A percentile compares a stretch with the other conserved stretches of the same genome.
Conservation (phyloP, 2,888 invertebrate genomes). For the Tortrix viridana region DNA sequence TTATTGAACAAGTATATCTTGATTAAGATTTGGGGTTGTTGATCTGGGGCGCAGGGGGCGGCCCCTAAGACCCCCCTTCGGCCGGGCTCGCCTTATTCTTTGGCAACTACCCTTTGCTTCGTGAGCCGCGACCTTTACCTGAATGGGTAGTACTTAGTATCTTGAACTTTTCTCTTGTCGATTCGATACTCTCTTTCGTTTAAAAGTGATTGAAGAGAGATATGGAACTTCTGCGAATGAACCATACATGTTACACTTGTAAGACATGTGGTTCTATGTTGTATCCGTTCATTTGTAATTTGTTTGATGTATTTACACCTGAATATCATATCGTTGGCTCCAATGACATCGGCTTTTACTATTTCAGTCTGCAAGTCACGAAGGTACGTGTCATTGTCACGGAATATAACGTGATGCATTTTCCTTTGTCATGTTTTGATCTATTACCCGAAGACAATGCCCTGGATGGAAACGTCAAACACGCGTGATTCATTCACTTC, state of each 20-base stretch:
- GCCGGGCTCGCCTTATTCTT: conserved; percentile 69
- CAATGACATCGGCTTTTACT: too few species aligned
- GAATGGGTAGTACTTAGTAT: conserved; percentile 50
- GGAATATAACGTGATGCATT: conserved; percentile 23
- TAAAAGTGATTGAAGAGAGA: too few species aligned
- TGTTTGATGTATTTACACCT: too few species aligned
- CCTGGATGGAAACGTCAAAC: neutral
- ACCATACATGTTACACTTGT: conserved; percentile 61
- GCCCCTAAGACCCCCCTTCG: conserved; percentile 44
- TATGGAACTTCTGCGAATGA: conserved; percentile 14
- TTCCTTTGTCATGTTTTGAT: conserved; percentile 10
- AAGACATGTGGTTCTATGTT: conserved; percentile 37
- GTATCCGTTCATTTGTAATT: conserved; percentile 11
- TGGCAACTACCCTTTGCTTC: conserved; percentile 65
- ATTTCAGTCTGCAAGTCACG: conserved; percentile 3
- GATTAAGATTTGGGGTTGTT: conserved; percentile 78
- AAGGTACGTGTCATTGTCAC: conserved; percentile 20
- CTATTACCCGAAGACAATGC: neutral
- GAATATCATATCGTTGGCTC: too few species aligned
- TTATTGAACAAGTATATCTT: conserved; percentile 65
- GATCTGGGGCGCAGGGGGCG: conserved; percentile 67
- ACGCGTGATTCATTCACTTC: conserved; percentile 10
- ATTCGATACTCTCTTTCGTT: too few species aligned
- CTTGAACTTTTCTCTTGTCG: too few species aligned
- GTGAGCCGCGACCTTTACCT: conserved; percentile 66